Evolutionary conservation across 2,113 vertebrate species (phyloP), one percentile per base, ranked within the genome.

Genomic region (Gavialis gangeticus): DNA sequence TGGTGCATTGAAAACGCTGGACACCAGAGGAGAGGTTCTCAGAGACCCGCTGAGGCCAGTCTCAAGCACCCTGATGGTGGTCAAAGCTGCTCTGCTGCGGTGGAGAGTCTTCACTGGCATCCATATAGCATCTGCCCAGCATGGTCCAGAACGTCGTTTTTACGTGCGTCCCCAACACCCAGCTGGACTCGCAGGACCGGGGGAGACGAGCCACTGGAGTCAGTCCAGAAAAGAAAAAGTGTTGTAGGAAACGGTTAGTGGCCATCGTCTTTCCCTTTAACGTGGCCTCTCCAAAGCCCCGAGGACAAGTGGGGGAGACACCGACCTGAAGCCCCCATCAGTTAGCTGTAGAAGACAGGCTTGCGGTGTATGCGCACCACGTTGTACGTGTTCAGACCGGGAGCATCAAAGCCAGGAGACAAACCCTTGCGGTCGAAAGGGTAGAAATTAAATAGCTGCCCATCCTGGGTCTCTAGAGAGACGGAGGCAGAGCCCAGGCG

Each of bases 391-490:
- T 99, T 99, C 55, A 99, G 98, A 16, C 99, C 99, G 0, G 99
- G 99, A 4, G 98, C 99, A 24, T 99, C 99, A 21, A 99, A 99
- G 13, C 99, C 99, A 0, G 98, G 98, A 2, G 99, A 99, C 82
- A 98, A 85, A 18, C 99, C 98, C 63, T 98, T 98, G 78, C 96
- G 95, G 63, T 98, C 98, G 0, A 99, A 98, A 0, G 92, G 97
- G 54, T 99, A 99, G 88, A 99, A 99, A 88, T 98, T 98, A 30
- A 99, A 99, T 5, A 99, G 98, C 89, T 99, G 99, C 71, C 98
- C 98, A 7, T 99, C 99, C 91, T 99, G 99, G 3, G 98, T 98
- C 95, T 99, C 99, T n/a, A 99, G 96, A 0, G 98, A 99, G 18
- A 99, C 97, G 3, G 98, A 98, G 71, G 98, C 97, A 18, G 98